Base-by-base conservation (phyloP, 2,797 vertebrate genomes). In the Leucoraja ocellata region DNA sequence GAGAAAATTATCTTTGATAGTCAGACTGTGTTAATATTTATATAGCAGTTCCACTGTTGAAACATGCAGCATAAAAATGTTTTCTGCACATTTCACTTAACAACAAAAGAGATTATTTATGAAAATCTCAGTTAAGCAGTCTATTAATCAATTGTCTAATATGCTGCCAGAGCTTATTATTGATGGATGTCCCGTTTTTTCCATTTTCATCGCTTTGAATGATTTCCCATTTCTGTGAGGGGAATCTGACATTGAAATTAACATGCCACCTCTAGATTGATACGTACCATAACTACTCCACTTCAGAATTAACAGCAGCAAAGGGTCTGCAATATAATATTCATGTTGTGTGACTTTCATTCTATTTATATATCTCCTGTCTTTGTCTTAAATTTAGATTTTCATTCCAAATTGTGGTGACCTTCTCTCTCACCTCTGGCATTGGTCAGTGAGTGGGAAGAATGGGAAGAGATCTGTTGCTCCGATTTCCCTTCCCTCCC, bases 91-190 rank as follows among this genome's bases (percentile, higher is more conserved):
- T 88, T 88, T 88, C 61, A 88, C 65, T 88, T 88, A 88, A n/a
- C 84, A 68, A 68, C 13, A 63, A 68, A 68, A 68, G 84, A 88
- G 61, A 63, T 73, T 88, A 68, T 88, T 88, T 88, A 88, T 88
- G 84, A 88, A 88, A 88, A 68, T 88, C 61, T 88, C 84, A 88
- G 84, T 88, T 88, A 88, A 88, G 84, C 84, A 88, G 61, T 68
- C 84, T 88, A 88, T 88, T 88, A 88, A 68, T 88, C 84, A 88
- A 88, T 88, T 88, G 84, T 88, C 84, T 88, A 88, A 88, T 88
- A 61, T 88, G n/a, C 84, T 88, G 84, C 84, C 61, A 68, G 63
- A 63, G 84, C 1, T 88, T 88, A 88, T 88, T 88, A 88, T 88
- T 88, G 84, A 88, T 63, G n/a, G n/a, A 88, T 88, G 84, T 88